Conservation (phyloP, 2,888 invertebrate genomes). For the Ernsta delagoae region DNA sequence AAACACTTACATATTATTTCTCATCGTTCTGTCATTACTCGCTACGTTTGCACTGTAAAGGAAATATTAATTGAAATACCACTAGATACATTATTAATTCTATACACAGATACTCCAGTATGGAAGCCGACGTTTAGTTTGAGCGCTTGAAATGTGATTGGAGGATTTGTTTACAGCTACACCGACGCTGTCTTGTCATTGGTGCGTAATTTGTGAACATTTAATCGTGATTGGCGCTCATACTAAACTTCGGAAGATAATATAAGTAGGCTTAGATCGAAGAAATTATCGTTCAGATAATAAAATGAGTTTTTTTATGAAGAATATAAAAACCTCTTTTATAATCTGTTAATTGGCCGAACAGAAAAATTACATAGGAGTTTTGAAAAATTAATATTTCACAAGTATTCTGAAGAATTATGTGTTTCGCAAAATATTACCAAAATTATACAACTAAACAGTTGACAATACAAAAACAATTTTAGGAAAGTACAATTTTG, state of each 20-base stretch:
- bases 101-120: conserved; percentile 11
- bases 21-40: conserved; percentile 81
- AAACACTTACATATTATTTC: conserved; percentile 68
- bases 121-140: neutral
- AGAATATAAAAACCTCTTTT: neutral
- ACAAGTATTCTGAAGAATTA: neutral
- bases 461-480: neutral
- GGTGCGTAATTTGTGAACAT: neutral
- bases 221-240: neutral
- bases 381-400: neutral
- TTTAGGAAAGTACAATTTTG: neutral
- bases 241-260: too few relatives aligned
- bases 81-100: conserved; percentile 7
- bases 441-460: neutral
- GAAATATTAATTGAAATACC: conserved; percentile 57
- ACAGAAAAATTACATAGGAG: neutral
- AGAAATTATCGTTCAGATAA: too few relatives aligned
- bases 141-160: neutral
- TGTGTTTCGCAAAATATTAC: neutral
- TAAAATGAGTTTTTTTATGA: neutral
- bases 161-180: neutral
- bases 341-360: neutral
- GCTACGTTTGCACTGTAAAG: conserved; percentile 67
- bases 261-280: too few relatives aligned
- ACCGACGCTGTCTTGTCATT: neutral